Evolutionary conservation across 2,888 invertebrate species (phyloP).

Genomic region (Polyommatus iphigenia): DNA sequence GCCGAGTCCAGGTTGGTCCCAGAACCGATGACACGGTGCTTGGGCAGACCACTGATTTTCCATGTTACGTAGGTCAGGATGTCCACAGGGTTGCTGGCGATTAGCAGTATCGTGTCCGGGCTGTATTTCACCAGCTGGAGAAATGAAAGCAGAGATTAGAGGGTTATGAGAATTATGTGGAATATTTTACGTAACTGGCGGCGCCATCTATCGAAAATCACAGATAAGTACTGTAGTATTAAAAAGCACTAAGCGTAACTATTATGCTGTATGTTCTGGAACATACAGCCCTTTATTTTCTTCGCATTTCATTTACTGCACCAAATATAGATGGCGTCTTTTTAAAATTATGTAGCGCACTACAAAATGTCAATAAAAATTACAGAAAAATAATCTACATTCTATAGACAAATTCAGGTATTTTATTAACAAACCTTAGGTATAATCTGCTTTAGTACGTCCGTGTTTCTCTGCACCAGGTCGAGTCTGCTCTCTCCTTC

Average conservation of each 20-base stretch:
- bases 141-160: constrained; percentile 26
- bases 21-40: constrained; percentile 92
- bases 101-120: constrained; percentile 90
- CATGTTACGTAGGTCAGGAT: constrained; percentile 96
- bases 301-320: background rate
- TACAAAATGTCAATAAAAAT: too few relatives aligned
- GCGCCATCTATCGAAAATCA: background rate
- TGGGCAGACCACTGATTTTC: constrained; percentile 94
- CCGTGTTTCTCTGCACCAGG: constrained; percentile 94
- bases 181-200: background rate
- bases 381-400: too few relatives aligned
- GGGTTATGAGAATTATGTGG: too few relatives aligned
- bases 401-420: too few relatives aligned
- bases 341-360: too few relatives aligned
- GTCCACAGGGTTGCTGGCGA: constrained; percentile 96
- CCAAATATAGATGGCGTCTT: background rate
- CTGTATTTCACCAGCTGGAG: constrained; percentile 87
- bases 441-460: constrained; percentile 92
- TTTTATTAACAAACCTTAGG: constrained; percentile 82
- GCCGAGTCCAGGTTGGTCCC: constrained; percentile 97
- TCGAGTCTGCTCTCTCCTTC: constrained; percentile 93
- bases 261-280: too few relatives aligned
- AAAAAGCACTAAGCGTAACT: too few relatives aligned
- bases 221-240: too few relatives aligned
- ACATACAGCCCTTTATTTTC: background rate